phyloP scores from a whole-genome alignment of 2,113 vertebrate genomes.

The Passer domesticus region DNA sequence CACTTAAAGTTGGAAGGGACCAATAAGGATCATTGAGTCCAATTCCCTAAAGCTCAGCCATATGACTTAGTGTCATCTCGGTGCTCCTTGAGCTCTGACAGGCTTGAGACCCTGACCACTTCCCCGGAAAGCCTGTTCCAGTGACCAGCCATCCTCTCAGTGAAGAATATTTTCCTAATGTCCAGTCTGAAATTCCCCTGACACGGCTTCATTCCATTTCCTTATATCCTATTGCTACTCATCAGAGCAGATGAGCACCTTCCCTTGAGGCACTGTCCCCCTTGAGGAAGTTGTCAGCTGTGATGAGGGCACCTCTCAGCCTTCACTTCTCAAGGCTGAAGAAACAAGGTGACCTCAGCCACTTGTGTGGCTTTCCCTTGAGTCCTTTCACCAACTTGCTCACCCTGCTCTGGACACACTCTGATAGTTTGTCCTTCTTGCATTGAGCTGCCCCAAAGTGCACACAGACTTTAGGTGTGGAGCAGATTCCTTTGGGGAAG shows the following conservation, averaged over 20 bases:
- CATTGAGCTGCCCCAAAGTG: neutral
- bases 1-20: neutral
- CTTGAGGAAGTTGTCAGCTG: neutral
- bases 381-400: neutral
- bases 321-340: neutral
- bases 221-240: neutral
- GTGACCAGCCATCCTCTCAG: neutral
- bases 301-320: neutral
- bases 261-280: accelerated
- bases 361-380: neutral
- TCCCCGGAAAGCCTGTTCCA: neutral
- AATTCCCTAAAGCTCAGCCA: neutral
- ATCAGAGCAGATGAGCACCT: neutral
- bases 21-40: neutral
- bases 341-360: neutral
- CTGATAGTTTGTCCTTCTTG: neutral
- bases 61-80: neutral
- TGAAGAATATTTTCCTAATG: neutral
- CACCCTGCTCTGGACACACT: neutral
- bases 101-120: neutral
- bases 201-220: neutral
- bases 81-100: neutral
- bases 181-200: neutral
- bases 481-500: neutral
- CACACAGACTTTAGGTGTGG: neutral